phyloP scores from a whole-genome alignment of 2,113 vertebrate genomes.

The Sylvietta virens region DNA sequence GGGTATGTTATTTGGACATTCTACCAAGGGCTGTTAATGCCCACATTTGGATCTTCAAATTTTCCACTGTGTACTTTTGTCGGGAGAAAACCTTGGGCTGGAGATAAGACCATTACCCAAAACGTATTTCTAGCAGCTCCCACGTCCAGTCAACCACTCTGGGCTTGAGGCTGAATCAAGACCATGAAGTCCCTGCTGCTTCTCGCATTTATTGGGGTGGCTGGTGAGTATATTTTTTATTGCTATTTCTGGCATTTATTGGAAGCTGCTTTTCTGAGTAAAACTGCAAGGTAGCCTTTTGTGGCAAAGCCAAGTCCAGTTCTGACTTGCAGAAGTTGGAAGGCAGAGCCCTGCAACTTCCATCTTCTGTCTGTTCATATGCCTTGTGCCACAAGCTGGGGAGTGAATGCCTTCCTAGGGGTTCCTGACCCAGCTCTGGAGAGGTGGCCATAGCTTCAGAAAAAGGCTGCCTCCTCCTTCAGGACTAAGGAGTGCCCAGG shows the following conservation, averaged over 20 bases:
- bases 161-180: background rate
- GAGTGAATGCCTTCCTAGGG: background rate
- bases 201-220: background rate
- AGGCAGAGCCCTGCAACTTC: background rate
- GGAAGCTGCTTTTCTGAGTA: background rate
- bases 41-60: background rate
- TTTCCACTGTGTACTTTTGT: constrained; percentile 12
- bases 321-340: too few relatives aligned
- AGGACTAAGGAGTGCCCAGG: background rate
- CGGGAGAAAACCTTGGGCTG: constrained; percentile 9
- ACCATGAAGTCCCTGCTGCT: constrained; percentile 31
- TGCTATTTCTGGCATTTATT: background rate
- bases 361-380: background rate
- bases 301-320: background rate
- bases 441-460: background rate
- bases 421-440: background rate
- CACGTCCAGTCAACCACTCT: background rate
- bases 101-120: background rate
- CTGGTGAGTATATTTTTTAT: background rate
- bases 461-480: too few relatives aligned
- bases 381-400: background rate
- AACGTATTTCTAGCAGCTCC: background rate
- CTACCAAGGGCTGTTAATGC: background rate
- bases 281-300: background rate
- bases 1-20: background rate